Base-by-base conservation (phyloP, 2,888 invertebrate species). In the Eucera pruinosa region DNA sequence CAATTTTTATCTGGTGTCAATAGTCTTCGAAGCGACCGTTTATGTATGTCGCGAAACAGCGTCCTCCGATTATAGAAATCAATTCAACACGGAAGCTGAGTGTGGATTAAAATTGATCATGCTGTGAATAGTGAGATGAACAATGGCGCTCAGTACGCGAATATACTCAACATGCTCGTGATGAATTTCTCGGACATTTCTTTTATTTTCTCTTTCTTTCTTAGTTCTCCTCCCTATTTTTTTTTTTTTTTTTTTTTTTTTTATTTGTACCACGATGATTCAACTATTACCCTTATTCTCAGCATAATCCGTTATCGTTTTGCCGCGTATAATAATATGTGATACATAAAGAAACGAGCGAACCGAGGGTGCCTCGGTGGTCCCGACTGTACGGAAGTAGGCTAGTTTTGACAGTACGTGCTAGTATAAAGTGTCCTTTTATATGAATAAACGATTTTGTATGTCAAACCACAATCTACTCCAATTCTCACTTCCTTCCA, bases 381-480 rank as follows among this genome's bases (percentile, higher is more conserved):
- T 87, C 73, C 87, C 86, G 83, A 86, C 81, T 89, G 84, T 77
- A 83, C 78, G 88, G 86, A 88, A 81, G 72, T 88, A 89, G 84
- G 81, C 76, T 90, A 89, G 84, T 76, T 86, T 90, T 87, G 87
- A 88, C 88, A 88, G 89, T 90, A 90, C 87, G 87, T 89, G 88
- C 88, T 90, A 89, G 90, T 90, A 90, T 90, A 90, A 90, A 90
- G 90, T 90, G 90, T 90, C 90, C 90, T 90, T 90, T 90, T 90
- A 89, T 89, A 90, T 88, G 86, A 90, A 90, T 90, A 90, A 90
- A 90, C 86, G 88, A 90, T 90, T 90, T 90, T 90, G 89, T 90
- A 90, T 89, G 89, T 90, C 87, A 87, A 55, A 39, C 18, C 2
- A 20, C 9, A n/a, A 43, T 45, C 30, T 64, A 11, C 23, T 47